A percentile compares a stretch with the other conserved stretches of the same genome.
Evolutionary conservation across 2,888 invertebrate species (phyloP).

Genomic region (Zonitis immaculata): DNA sequence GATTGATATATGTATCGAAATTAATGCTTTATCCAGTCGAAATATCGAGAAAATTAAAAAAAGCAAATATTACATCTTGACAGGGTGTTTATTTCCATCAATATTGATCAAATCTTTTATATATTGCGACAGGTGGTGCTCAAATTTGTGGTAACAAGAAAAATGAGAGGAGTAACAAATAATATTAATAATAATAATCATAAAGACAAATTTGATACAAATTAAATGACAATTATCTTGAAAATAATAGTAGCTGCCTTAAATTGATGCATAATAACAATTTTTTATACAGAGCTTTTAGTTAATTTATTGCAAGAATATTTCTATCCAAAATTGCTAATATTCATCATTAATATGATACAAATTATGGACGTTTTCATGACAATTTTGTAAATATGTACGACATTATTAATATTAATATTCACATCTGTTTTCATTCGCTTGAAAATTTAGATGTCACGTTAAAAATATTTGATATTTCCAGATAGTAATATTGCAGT

Average conservation of each 20-base stretch:
- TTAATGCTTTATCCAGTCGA: neutral
- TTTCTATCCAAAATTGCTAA: too few species aligned
- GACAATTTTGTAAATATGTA: slow-evolving; percentile 4
- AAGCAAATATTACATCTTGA: neutral
- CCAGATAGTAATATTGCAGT: slow-evolving; percentile 15
- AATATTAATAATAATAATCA: too few species aligned
- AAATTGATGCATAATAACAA: too few species aligned
- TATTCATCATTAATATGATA: too few species aligned
- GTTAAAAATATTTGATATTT: slow-evolving; percentile 20
- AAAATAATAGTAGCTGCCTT: too few species aligned
- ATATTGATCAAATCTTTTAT: neutral
- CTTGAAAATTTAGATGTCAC: slow-evolving; percentile 23
- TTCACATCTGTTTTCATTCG: slow-evolving; percentile 24
- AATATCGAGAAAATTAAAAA: neutral
- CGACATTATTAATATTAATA: slow-evolving; percentile 17
- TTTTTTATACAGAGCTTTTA: too few species aligned
- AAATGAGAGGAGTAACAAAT: neutral
- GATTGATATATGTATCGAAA: neutral
- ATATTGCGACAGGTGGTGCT: neutral
- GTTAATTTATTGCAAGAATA: too few species aligned
- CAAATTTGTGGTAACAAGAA: neutral
- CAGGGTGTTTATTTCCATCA: neutral
- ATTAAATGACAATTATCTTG: too few species aligned
- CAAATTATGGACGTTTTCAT: too few species aligned
- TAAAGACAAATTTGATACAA: too few species aligned